Base-by-base conservation (phyloP, 2,888 invertebrate species). In the Heliothis peltigera region DNA sequence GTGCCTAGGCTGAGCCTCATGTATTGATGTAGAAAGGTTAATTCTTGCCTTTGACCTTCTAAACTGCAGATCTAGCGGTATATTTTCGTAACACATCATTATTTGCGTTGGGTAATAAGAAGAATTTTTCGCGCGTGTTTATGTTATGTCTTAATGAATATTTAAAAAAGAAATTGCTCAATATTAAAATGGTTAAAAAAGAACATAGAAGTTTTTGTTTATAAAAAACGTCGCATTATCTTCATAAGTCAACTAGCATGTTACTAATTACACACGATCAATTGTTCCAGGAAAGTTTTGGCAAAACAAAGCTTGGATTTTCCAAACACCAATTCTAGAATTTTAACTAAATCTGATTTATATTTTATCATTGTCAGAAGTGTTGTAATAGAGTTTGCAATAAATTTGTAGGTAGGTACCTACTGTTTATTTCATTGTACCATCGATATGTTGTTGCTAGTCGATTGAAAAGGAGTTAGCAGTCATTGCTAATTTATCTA, bases 401-500 rank as follows among this genome's bases (percentile, higher is more conserved):
- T 32, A n/a, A 68, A 47, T n/a, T n/a, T n/a, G n/a, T n/a, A n/a
- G n/a, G n/a, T n/a, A 42, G 22, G 12, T 4, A 22, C 0, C n/a
- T 39, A 35, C 32, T 42, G 35, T 60, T 51, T 35, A 59, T 42
- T 51, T 19, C 62, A 69, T 56, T 15, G 63, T 62, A n/a, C 8
- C 39, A 43, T 44, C 48, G 46, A 43, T 22, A 18, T 1, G 15
- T 21, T 64, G 48, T 60, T 57, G 44, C 73, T 66, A 70, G 32
- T 44, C 47, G 39, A 57, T 71, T 44, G 74, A 43, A 68, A 73
- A 73, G 42, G 25, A 53, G 67, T 70, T 56, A 49, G 47, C 8
- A 48, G 43, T 74, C 55, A 61, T 67, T 71, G 68, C 25, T 68
- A 48, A 68, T 74, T 64, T 78, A 61, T 69, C 49, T 58, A 64